Evolutionary conservation across 2,797 vertebrate genomes (phyloP), one percentile per base, ranked within the genome.

Genomic region (Paramormyrops hopkinsi): DNA sequence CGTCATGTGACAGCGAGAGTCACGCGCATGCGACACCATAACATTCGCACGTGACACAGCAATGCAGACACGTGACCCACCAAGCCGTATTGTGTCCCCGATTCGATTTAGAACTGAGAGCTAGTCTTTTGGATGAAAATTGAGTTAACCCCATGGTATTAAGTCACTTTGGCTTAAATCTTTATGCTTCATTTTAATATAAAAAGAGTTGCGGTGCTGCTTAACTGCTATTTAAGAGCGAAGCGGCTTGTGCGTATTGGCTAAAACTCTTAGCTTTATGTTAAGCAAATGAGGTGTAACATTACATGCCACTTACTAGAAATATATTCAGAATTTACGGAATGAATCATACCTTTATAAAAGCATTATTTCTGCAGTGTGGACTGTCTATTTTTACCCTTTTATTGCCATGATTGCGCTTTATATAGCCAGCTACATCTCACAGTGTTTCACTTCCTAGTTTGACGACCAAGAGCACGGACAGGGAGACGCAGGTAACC

Each of bases 1-100:
- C 25, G n/a, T 91, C 92, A 93, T 88, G 90, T 93, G 91, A 88
- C 25, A 2, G 6, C 22, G 22, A 41, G 83, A 91, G 89, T 92
- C 92, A 93, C 92, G 91, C 91, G 91, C 91, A 90, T 12, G 84
- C 51, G 85, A 85, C 37, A 85, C 44, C 44, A 12, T 25, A 89
- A 88, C 86, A 84, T 88, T 50, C 51, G 89, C 89, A 69, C 84
- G 85, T 92, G 92, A 92, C 87, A 17, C 14, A 53, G 14, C 3
- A 53, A 53, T 53, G 1, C 59, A 25, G 25, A 29, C 62, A 69
- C 62, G 25, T 69, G 62, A 69, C 11, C 11, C 25, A 11, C 62
- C 9, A 11, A 12, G 9, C 11, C 9, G 1, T 11, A 29, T 2
- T 29, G 9, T 12, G 0, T 12, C 62, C 11, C 25, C 9, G 11